Conservation (phyloP, 2,888 invertebrate genomes). For the Terebella lapidaria region DNA sequence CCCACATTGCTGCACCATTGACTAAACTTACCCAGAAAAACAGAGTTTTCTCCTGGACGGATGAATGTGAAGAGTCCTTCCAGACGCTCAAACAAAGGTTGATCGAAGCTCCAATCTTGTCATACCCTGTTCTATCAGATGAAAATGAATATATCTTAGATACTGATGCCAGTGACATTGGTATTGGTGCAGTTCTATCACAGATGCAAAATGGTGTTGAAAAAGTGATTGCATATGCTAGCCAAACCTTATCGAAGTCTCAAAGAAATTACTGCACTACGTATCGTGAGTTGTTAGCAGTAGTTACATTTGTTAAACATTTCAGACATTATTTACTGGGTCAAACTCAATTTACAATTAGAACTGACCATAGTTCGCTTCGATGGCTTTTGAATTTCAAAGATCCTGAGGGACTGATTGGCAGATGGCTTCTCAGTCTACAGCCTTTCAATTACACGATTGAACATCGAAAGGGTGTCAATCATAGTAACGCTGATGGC, state of each 20-base stretch:
- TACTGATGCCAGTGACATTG: no score
- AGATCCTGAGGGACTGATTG: not conserved
- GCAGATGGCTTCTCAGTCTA: not conserved
- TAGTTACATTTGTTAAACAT: constrained; percentile 5
- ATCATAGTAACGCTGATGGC: constrained; percentile 5
- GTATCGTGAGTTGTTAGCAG: constrained; percentile 6
- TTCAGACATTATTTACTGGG: constrained; percentile 15
- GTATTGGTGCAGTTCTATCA: constrained; percentile 8
- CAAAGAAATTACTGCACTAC: constrained; percentile 12
- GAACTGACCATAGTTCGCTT: constrained; percentile 11
- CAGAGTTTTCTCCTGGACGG: constrained; percentile 14
- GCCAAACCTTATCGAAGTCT: constrained; percentile 3
- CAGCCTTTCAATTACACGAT: not conserved
- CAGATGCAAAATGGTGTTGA: constrained; percentile 8
- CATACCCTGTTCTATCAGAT: not conserved
- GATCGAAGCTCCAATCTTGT: not conserved
- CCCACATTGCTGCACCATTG: constrained; percentile 6
- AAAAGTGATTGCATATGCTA: constrained; percentile 9
- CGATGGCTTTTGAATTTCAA: constrained; percentile 2
- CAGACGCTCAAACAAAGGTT: not conserved
- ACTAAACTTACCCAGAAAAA: constrained; percentile 2
- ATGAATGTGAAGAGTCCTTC: constrained; percentile 8
- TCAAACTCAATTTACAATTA: not conserved
- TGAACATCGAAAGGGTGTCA: not conserved
- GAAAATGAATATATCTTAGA: not conserved